Percentiles rank a stretch among this genome's conserved stretches.
phyloP scores from a whole-genome alignment of 2,113 vertebrate genomes.

The Acanthisitta chloris region DNA sequence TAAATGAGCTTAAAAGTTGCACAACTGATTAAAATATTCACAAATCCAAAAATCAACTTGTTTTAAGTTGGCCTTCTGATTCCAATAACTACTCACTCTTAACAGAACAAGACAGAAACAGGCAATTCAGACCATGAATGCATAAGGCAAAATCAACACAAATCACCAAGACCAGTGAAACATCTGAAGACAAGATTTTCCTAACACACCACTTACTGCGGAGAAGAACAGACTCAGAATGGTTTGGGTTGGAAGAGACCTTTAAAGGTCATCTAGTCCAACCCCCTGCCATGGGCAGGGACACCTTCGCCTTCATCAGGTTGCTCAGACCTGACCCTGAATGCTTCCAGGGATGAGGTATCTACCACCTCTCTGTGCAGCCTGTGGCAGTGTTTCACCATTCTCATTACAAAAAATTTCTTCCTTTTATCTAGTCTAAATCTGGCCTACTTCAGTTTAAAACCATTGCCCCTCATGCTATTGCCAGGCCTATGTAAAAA shows the following conservation, averaged over 20 bases:
- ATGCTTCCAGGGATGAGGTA: not conserved
- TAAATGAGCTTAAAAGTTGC: not conserved
- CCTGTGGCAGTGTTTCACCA: not conserved
- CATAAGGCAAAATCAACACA: not conserved
- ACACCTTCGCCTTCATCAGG: not conserved
- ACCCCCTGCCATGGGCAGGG: not conserved
- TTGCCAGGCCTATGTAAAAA: not conserved
- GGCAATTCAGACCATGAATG: not conserved
- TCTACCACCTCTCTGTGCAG: not conserved
- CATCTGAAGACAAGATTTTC: not conserved
- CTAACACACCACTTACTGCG: not conserved
- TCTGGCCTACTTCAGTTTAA: not conserved
- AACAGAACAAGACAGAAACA: not conserved
- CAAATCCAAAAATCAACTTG: not conserved
- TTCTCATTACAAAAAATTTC: not conserved
- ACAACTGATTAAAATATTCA: not conserved
- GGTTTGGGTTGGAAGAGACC: not conserved
- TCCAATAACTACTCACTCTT: not conserved
- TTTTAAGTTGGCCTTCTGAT: not conserved
- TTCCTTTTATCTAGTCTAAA: not conserved
- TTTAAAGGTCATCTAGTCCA: not conserved
- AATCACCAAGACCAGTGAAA: not conserved
- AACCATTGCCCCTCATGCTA: not conserved
- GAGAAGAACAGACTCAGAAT: not conserved
- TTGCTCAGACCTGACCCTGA: not conserved